phyloP scores from a whole-genome alignment of 2,888 invertebrate genomes.

The Aromia moschata region DNA sequence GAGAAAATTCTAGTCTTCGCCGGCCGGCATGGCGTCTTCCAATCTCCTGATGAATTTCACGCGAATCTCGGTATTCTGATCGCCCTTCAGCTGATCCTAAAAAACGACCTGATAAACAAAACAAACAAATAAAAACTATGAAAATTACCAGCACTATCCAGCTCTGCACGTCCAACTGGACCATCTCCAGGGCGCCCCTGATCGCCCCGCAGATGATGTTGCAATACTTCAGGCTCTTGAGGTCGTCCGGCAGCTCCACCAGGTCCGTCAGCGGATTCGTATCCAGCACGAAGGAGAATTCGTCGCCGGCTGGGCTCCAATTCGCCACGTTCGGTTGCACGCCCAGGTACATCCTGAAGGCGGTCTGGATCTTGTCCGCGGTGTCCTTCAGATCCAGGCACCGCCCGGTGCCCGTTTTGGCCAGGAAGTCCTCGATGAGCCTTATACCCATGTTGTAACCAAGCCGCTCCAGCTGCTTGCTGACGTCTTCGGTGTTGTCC shows the following conservation, averaged over 20 bases:
- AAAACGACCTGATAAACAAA: conserved; percentile 47
- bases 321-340: conserved; percentile 92
- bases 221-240: conserved; percentile 87
- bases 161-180: conserved; percentile 93
- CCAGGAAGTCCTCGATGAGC: conserved; percentile 96
- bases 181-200: conserved; percentile 98
- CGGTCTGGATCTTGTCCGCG: conserved; percentile 92
- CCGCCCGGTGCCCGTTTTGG: conserved; percentile 86
- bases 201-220: conserved; percentile 91
- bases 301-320: conserved; percentile 94
- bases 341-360: conserved; percentile 85
- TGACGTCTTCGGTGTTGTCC: conserved; percentile 97
- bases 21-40: conserved; percentile 98
- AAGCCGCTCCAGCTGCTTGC: conserved; percentile 93
- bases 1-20: conserved; percentile 97
- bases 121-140: too few relatives aligned
- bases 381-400: conserved; percentile 97
- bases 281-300: conserved; percentile 96
- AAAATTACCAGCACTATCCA: conserved; percentile 79
- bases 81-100: conserved; percentile 94
- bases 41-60: conserved; percentile 94
- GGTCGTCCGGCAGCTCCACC: conserved; percentile 91
- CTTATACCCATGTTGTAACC: conserved; percentile 99
- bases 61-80: conserved; percentile 90
- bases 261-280: conserved; percentile 96